phyloP scores from a whole-genome alignment of 2,797 vertebrate genomes.

The Parambassis ranga region DNA sequence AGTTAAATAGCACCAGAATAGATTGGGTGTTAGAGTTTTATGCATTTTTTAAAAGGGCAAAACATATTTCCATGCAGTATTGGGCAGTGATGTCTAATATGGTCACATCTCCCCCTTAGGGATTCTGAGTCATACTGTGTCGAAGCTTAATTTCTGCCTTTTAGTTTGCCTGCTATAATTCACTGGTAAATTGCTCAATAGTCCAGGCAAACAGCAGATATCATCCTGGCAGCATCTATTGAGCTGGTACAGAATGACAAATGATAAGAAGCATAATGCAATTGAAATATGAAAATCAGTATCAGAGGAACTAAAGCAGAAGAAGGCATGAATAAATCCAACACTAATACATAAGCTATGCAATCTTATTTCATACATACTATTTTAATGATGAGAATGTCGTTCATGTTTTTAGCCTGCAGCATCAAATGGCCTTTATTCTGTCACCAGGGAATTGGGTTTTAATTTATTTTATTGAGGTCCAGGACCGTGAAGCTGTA shows the following conservation, averaged over 20 bases:
- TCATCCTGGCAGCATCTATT: constrained; percentile 2
- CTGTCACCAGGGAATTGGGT: constrained; percentile 25
- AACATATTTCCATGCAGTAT: constrained; percentile 6
- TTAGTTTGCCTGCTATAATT: constrained; percentile 33
- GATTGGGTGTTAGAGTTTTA: neutral
- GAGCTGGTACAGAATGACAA: constrained; percentile 33
- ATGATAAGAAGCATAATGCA: constrained; percentile 25
- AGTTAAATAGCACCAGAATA: constrained; percentile 14
- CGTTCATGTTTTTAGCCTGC: constrained; percentile 32
- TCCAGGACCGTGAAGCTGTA: constrained; percentile 46
- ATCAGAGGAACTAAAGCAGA: constrained; percentile 6
- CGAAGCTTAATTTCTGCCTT: constrained; percentile 33
- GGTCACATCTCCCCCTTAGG: constrained; percentile 3
- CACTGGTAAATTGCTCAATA: constrained; percentile 18
- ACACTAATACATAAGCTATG: constrained; percentile 30
- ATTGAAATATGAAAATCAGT: constrained; percentile 38
- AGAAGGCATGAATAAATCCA: constrained; percentile 15
- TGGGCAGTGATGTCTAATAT: constrained; percentile 18
- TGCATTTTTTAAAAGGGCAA: neutral
- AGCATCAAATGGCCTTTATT: constrained; percentile 36
- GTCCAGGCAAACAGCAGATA: constrained; percentile 11
- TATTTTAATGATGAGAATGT: constrained; percentile 40
- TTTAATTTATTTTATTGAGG: constrained; percentile 69
- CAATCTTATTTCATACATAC: constrained; percentile 6
- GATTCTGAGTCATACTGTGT: constrained; percentile 18